A percentile compares a stretch with the other conserved stretches of the same genome.
phyloP scores from a whole-genome alignment of 2,797 vertebrate genomes.

The Balearica regulorum region DNA sequence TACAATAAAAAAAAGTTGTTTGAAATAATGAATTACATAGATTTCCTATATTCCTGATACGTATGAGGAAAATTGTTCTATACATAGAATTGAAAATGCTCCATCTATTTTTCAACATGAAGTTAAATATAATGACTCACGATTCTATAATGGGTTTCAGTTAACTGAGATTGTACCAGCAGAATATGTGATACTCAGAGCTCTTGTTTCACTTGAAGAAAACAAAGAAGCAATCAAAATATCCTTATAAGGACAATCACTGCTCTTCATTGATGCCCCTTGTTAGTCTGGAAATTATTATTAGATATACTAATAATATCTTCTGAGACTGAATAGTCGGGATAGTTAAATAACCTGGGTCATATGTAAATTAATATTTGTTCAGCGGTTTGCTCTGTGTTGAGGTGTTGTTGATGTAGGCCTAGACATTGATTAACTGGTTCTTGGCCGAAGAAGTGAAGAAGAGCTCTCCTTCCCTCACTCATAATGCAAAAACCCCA shows the following conservation, averaged over 20 bases:
- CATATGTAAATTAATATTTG: neutral
- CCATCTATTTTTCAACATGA: neutral
- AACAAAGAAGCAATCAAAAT: neutral
- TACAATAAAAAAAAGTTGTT: neutral
- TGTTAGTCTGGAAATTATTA: neutral
- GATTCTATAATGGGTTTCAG: neutral
- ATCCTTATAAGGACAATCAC: neutral
- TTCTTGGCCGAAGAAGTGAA: neutral
- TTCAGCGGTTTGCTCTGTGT: neutral
- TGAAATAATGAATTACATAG: conserved; percentile 4
- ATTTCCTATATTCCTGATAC: neutral
- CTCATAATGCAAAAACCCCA: neutral
- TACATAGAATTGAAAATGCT: neutral
- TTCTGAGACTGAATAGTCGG: neutral
- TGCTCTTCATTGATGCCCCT: neutral
- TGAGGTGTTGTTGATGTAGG: neutral
- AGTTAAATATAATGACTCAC: neutral
- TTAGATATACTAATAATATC: neutral
- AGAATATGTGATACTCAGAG: neutral
- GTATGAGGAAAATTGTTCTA: neutral
- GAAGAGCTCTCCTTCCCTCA: neutral
- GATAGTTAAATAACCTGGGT: neutral
- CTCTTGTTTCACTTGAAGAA: neutral
- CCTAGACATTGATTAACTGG: neutral
- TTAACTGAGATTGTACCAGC: neutral